Evolutionary conservation across 2,113 vertebrate genomes (phyloP).

Genomic region (Sapajus apella): DNA sequence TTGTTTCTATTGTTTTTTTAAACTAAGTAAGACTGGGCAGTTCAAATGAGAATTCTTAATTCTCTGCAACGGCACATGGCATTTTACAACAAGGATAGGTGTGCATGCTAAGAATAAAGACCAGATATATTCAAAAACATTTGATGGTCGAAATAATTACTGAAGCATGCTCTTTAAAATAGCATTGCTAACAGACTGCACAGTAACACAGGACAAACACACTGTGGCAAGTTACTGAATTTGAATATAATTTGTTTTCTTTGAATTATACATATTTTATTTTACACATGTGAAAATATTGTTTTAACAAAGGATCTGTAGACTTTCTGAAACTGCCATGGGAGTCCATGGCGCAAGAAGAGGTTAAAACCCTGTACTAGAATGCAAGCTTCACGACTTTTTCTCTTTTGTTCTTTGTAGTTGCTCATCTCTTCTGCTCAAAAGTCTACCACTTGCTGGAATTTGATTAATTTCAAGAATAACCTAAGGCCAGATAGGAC

Average conservation of each 20-base stretch:
- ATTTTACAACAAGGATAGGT: neutral
- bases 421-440: neutral
- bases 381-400: neutral
- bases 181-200: neutral
- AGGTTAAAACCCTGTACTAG: neutral
- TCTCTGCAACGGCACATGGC: neutral
- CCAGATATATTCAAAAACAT: neutral
- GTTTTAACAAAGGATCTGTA: neutral
- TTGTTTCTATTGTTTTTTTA: neutral
- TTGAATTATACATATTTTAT: neutral
- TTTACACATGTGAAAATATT: neutral
- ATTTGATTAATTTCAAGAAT: constrained; percentile 7
- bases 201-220: neutral
- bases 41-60: neutral
- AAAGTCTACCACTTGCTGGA: neutral
- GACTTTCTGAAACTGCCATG: neutral
- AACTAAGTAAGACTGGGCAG: neutral
- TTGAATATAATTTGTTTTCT: neutral
- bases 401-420: neutral
- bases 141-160: neutral
- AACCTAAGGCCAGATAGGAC: neutral
- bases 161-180: neutral
- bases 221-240: neutral
- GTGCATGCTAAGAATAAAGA: neutral
- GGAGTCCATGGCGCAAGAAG: neutral